These are phyloP conservation scores for Xiphophorus maculatus DNA, from an alignment of 2,113 vertebrate genomes.

Conservation along the genomic window DNA sequence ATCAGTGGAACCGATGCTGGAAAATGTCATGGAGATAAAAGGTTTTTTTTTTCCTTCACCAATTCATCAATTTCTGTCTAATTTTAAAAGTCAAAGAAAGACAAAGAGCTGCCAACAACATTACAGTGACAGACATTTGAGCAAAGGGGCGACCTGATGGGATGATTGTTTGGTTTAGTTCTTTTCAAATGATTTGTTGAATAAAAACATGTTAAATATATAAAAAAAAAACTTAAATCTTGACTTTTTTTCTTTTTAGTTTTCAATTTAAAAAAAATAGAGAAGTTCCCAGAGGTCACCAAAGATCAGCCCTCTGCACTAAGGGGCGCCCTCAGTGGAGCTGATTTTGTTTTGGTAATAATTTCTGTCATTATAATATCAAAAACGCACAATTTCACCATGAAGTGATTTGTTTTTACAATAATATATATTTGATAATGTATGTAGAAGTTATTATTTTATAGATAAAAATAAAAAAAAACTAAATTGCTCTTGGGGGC, in stretches of 20 bases:
- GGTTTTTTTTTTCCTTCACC: fast-evolving
- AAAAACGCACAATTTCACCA: too few relatives aligned
- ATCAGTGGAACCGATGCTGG: background rate
- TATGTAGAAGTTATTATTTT: too few relatives aligned
- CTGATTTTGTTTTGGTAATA: too few relatives aligned
- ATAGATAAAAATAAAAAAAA: too few relatives aligned
- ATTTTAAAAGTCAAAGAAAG: too few relatives aligned
- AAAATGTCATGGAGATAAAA: background rate
- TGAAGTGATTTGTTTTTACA: too few relatives aligned
- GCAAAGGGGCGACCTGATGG: background rate
- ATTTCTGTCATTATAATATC: too few relatives aligned
- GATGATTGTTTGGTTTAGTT: background rate
- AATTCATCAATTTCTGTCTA: background rate
- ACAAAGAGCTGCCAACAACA: background rate
- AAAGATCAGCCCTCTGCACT: too few relatives aligned
- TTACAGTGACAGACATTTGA: background rate
- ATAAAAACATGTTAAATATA: slow-evolving; percentile 1
- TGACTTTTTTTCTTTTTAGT: background rate
- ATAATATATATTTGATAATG: too few relatives aligned
- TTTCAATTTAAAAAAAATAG: background rate
- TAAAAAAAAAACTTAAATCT: background rate
- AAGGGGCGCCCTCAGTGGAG: too few relatives aligned
- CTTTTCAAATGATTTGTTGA: background rate
- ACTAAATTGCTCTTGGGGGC: too few relatives aligned
- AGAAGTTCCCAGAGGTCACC: background rate